Evolutionary conservation across 2,113 vertebrate genomes (phyloP).

Genomic region (Pica pica): DNA sequence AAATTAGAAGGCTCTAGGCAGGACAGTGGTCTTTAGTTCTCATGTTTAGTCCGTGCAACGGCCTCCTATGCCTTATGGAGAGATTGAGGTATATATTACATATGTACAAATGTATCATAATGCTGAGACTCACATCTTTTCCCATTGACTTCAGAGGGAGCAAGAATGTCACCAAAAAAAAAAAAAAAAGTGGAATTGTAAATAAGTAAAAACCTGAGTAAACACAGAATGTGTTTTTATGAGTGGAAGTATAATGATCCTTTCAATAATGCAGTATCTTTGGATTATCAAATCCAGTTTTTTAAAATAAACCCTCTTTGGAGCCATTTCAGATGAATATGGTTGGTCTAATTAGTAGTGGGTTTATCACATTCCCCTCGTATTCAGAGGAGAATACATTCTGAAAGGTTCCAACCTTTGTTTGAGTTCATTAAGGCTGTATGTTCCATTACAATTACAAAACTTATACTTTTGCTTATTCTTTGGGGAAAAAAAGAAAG

Average conservation of each 20-base stretch:
- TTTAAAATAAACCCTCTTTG: background rate
- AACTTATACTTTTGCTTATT: background rate
- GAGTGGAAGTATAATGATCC: background rate
- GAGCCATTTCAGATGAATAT: background rate
- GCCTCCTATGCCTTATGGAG: background rate
- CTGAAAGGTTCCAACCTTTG: background rate
- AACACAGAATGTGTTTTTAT: background rate
- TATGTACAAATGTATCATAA: background rate
- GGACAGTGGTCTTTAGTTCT: background rate
- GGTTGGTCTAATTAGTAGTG: conserved; percentile 19
- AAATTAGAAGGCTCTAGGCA: background rate
- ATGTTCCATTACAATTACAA: background rate
- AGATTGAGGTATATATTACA: background rate
- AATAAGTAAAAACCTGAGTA: background rate
- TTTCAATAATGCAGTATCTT: conserved; percentile 30
- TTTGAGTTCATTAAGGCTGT: conserved; percentile 18
- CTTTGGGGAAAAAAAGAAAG: background rate
- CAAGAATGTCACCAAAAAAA: background rate
- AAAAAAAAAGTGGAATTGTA: background rate
- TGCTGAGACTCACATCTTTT: background rate
- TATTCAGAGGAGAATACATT: background rate
- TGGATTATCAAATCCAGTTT: background rate
- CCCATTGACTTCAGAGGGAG: background rate
- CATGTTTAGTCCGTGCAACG: background rate
- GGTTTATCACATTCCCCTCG: background rate